Percentiles rank a stretch among this genome's conserved stretches.
These are phyloP conservation scores for Gymnothorax javanicus DNA, from an alignment of 2,797 vertebrate genomes.

Conservation along the genomic window DNA sequence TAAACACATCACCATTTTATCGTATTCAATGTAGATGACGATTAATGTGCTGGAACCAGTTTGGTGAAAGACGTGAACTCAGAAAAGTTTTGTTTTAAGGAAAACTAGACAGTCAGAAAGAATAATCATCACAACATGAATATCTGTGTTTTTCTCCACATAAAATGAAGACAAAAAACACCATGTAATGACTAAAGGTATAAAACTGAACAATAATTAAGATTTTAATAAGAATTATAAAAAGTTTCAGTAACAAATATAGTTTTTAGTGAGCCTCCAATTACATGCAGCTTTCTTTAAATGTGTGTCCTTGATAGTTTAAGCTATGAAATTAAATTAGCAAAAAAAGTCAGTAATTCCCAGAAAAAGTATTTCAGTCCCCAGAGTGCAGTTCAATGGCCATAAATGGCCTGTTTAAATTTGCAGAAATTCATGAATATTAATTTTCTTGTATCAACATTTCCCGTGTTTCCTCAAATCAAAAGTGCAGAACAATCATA, in stretches of 20 bases:
- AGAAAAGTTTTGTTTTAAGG: background rate
- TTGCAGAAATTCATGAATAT: conserved; percentile 4
- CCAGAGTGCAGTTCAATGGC: background rate
- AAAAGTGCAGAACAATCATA: background rate
- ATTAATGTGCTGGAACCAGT: background rate
- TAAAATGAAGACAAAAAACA: background rate
- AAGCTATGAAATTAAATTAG: background rate
- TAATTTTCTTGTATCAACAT: background rate
- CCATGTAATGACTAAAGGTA: conserved; percentile 3
- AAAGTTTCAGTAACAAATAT: background rate
- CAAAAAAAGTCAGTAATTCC: background rate
- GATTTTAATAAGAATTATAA: background rate
- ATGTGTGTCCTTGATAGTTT: background rate
- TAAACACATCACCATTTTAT: background rate
- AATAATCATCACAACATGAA: background rate
- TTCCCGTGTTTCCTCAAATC: background rate
- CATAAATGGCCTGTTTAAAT: background rate
- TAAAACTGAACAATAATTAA: background rate
- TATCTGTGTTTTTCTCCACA: background rate
- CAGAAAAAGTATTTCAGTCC: background rate
- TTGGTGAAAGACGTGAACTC: background rate
- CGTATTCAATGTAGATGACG: background rate
- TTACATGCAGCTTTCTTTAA: conserved; percentile 3
- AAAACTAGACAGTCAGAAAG: background rate
- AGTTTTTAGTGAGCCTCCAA: background rate